Evolutionary conservation across 2,113 vertebrate species (phyloP).

Genomic region (Furnarius figulus): DNA sequence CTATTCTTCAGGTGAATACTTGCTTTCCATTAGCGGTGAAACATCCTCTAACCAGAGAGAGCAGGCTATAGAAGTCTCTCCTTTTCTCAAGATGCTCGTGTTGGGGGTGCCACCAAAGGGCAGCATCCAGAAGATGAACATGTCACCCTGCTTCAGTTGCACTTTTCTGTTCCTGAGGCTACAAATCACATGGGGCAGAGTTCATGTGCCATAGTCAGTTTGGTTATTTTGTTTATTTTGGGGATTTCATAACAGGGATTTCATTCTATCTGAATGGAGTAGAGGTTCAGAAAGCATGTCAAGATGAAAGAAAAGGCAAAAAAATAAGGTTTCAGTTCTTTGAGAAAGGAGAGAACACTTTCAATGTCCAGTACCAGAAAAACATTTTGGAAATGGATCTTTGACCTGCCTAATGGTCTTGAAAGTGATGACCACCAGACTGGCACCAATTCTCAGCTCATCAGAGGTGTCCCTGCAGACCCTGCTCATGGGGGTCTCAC

Average conservation of each 20-base stretch:
- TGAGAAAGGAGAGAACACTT: neutral
- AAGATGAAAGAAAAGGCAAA: neutral
- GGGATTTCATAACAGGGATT: neutral
- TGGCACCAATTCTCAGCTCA: fast-evolving
- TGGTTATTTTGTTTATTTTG: neutral
- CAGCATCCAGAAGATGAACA: fast-evolving
- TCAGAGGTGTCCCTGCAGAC: neutral
- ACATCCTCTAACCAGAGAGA: neutral
- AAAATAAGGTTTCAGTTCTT: neutral
- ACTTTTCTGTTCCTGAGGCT: neutral
- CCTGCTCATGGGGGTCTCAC: neutral
- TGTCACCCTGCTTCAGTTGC: fast-evolving
- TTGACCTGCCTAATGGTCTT: neutral
- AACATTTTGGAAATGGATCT: neutral
- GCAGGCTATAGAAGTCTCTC: neutral
- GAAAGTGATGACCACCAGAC: neutral
- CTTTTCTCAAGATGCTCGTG: neutral
- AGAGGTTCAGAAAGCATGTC: neutral
- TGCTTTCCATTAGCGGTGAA: neutral
- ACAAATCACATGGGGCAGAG: neutral
- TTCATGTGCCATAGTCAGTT: neutral
- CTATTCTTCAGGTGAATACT: neutral
- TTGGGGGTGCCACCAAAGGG: neutral
- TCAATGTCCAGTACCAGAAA: neutral
- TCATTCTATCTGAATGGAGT: neutral